These are phyloP conservation scores for Karalla daura DNA, from an alignment of 2,797 vertebrate genomes.

Conservation along the genomic window DNA sequence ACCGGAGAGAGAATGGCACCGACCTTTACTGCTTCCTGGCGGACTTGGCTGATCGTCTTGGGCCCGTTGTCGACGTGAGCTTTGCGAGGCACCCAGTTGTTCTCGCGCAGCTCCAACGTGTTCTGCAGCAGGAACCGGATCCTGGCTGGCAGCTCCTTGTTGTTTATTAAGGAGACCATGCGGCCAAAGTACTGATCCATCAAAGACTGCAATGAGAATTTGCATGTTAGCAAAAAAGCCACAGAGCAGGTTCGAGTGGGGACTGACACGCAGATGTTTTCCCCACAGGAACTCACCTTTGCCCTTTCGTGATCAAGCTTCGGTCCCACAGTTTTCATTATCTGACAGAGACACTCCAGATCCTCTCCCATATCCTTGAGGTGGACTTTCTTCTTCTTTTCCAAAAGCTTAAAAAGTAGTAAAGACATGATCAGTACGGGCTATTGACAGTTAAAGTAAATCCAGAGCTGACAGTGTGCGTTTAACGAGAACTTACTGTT, in stretches of 20 bases:
- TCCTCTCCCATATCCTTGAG: slow-evolving; percentile 99
- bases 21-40: slow-evolving; percentile 98
- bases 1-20: too few species aligned
- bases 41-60: slow-evolving; percentile 99
- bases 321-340: slow-evolving; percentile 99
- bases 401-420: slow-evolving; percentile 90
- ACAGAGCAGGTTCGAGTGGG: background rate
- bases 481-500: slow-evolving; percentile 93
- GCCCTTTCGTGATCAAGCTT: slow-evolving; percentile 99
- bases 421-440: background rate
- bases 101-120: slow-evolving; percentile 96
- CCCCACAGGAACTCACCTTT: slow-evolving; percentile 85
- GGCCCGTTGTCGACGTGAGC: slow-evolving; percentile 99
- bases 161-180: slow-evolving; percentile 96
- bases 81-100: slow-evolving; percentile 97
- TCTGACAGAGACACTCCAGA: slow-evolving; percentile 99
- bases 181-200: slow-evolving; percentile 99
- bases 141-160: slow-evolving; percentile 98
- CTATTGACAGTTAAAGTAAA: background rate
- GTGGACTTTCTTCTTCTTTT: slow-evolving; percentile 99
- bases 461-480: background rate
- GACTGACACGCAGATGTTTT: accelerated
- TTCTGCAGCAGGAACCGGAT: slow-evolving; percentile 99
- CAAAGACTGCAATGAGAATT: slow-evolving; percentile 87
- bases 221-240: background rate